These are phyloP conservation scores for Hippoglossus stenolepis DNA, from an alignment of 2,113 vertebrate species.

Conservation along the genomic window DNA sequence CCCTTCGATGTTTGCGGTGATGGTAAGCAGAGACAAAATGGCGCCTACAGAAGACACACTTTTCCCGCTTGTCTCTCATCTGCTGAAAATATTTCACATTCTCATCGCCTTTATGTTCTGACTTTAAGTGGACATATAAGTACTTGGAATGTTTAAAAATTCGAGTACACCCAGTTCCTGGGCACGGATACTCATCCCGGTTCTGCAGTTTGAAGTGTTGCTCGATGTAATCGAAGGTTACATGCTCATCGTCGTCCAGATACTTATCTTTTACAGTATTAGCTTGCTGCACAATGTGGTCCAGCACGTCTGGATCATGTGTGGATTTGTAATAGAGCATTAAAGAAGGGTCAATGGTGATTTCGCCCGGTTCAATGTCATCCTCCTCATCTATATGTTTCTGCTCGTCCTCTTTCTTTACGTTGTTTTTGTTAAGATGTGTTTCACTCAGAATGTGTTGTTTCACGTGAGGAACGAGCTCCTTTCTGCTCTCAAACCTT, in stretches of 20 bases:
- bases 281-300: constrained; percentile 80
- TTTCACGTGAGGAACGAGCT: constrained; percentile 91
- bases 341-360: constrained; percentile 75
- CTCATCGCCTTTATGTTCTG: constrained; percentile 90
- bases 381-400: constrained; percentile 68
- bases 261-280: constrained; percentile 68
- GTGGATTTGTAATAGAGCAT: constrained; percentile 84
- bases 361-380: constrained; percentile 80
- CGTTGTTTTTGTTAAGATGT: constrained; percentile 77
- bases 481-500: constrained; percentile 89
- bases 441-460: constrained; percentile 87
- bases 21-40: constrained; percentile 95
- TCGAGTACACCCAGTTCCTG: constrained; percentile 89
- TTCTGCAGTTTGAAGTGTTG: constrained; percentile 90
- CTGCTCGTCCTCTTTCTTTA: constrained; percentile 71
- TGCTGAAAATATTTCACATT: constrained; percentile 93
- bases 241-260: constrained; percentile 80
- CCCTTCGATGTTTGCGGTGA: constrained; percentile 88
- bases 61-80: constrained; percentile 93
- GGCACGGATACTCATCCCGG: constrained; percentile 93
- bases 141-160: constrained; percentile 97
- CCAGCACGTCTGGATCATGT: constrained; percentile 80
- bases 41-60: constrained; percentile 92
- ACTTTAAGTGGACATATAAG: constrained; percentile 93
- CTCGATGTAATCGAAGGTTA: constrained; percentile 90